Base-by-base conservation (phyloP, 2,888 invertebrate genomes). In the Amphipoea lucens region DNA sequence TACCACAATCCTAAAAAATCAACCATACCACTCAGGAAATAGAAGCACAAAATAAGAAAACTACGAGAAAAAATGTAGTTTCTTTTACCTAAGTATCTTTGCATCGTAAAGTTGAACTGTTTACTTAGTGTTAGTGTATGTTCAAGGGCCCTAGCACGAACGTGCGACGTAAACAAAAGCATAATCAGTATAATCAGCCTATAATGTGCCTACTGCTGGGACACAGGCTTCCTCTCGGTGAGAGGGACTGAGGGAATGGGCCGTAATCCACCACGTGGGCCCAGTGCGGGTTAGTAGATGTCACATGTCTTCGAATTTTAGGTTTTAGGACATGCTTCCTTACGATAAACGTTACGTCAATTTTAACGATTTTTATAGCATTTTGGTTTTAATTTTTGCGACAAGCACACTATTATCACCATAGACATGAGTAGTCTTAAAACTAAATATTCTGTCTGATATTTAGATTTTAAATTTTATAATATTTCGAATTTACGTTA, bases 1-100 rank as follows among this genome's bases (percentile, higher is more conserved):
- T 42, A 84, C 81, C 84, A 69, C 68, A 78, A 84, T 20, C 67
- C 62, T 69, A 65, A 84, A 71, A 82, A 72, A 68, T 36, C 48
- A 45, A 63, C 57, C 71, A 20, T 42, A 3, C 36, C 51, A 70
- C 60, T 72, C 71, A 42, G 57, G 51, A 82, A 85, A 79, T 57
- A 29, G 48, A 72, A 0, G 23, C 7, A 5, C n/a, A 63, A 76
- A 76, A 62, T 77, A 68, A 63, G 51, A 57, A 79, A 63, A 54
- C 45, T 62, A n/a, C 1, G 45, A 72, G 54, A 79, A 84, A 68
- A 63, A n/a, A 29, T 20, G 29, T 72, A 14, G 71, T 72, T n/a
- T 57, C 70, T 67, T 62, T 45, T 78, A 71, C 80, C 36, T 36
- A 40, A 71, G 29, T 71, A 51, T 81, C 40, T 71, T 81, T 71